A percentile compares a stretch with the other conserved stretches of the same genome.
Evolutionary conservation across 2,888 invertebrate species (phyloP).

Genomic region (Rhagium mordax): DNA sequence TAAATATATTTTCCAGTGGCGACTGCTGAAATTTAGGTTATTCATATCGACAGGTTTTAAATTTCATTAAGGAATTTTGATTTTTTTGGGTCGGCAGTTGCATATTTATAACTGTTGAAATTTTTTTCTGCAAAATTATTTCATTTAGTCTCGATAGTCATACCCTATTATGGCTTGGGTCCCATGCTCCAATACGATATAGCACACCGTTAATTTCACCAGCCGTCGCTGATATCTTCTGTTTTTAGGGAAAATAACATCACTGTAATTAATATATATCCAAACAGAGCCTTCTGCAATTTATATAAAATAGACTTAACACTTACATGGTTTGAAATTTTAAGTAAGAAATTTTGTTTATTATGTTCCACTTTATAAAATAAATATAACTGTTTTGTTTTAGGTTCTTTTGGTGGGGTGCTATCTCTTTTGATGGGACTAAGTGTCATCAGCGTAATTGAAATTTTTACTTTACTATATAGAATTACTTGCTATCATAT

Average conservation of each 20-base stretch:
- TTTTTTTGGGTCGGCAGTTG: no score
- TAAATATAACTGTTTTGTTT: conserved; percentile 52
- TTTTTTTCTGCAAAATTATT: no score
- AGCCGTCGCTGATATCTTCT: no score
- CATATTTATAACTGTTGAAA: no score
- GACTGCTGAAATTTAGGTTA: no score
- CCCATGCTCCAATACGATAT: no score
- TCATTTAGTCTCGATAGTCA: no score
- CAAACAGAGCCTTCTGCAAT: conserved; percentile 42
- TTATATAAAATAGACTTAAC: conserved; percentile 46
- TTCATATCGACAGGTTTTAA: no score
- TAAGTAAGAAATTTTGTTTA: conserved; percentile 70
- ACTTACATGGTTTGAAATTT: conserved; percentile 75
- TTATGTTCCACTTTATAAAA: neutral
- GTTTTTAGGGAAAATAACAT: conserved; percentile 43
- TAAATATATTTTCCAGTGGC: no score
- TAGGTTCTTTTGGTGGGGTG: conserved; percentile 79
- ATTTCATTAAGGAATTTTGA: no score
- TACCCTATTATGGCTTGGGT: no score
- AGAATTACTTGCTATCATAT: neutral
- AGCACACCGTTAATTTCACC: no score
- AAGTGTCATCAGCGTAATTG: conserved; percentile 71
- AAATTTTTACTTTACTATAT: conserved; percentile 43
- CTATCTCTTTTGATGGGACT: conserved; percentile 78
- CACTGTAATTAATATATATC: conserved; percentile 45